Percentiles rank a stretch among this genome's conserved stretches.
Evolutionary conservation across 2,888 invertebrate species (phyloP).

Genomic region (Epirrita christyi): DNA sequence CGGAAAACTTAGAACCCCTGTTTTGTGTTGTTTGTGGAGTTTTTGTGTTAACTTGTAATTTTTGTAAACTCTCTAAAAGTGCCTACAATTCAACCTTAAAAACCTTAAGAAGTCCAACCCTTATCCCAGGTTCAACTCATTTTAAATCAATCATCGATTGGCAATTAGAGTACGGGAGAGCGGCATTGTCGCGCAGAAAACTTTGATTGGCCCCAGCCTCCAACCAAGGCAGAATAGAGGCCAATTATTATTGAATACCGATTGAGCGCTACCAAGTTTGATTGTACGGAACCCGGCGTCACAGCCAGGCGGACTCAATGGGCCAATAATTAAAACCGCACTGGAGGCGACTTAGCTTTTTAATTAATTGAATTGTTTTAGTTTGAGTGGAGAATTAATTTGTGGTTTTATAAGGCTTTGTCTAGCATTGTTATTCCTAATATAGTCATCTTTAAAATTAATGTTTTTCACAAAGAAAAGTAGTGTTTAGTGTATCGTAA

Average conservation of each 20-base stretch:
- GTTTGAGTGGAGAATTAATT: conserved; percentile 36
- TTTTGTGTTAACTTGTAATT: too few species aligned
- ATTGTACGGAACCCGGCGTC: conserved; percentile 72
- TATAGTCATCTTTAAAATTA: too few species aligned
- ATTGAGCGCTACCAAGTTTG: conserved; percentile 74
- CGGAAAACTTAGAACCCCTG: too few species aligned
- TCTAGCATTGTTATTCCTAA: not conserved
- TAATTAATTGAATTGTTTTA: conserved; percentile 75
- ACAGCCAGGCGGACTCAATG: conserved; percentile 71
- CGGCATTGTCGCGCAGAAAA: conserved; percentile 69
- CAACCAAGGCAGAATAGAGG: conserved; percentile 53
- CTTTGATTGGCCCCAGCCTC: conserved; percentile 68
- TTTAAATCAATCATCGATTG: conserved; percentile 57
- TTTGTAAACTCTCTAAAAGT: not conserved
- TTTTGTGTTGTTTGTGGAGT: too few species aligned
- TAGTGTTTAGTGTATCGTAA: too few species aligned
- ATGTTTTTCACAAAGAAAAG: too few species aligned
- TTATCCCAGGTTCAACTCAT: conserved; percentile 46
- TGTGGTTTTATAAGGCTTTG: not conserved
- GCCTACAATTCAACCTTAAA: conserved; percentile 6
- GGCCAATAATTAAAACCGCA: conserved; percentile 79
- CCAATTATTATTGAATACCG: conserved; percentile 78
- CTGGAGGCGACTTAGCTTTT: conserved; percentile 65
- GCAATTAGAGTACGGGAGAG: conserved; percentile 67
- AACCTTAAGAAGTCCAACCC: conserved; percentile 35